Percentiles rank a stretch among this genome's conserved stretches.
These are phyloP conservation scores for Eucidaris tribuloides DNA, from an alignment of 35 echinoderm and acorn worm species.

Conservation along the genomic window DNA sequence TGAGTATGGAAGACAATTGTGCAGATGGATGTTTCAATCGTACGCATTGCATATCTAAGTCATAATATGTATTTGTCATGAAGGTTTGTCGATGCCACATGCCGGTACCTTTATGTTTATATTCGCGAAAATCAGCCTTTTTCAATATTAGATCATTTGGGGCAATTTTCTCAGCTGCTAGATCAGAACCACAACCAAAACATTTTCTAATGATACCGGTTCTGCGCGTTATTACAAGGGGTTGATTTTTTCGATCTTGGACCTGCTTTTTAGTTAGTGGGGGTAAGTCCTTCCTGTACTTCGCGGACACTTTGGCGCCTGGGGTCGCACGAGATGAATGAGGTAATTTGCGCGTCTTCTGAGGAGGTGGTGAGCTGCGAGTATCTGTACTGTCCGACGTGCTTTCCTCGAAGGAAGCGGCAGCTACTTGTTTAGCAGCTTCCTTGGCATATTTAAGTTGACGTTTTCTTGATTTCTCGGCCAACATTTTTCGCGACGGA, in stretches of 20 bases:
- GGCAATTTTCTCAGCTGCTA: not conserved
- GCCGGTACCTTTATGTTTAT: not conserved
- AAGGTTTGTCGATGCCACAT: not conserved
- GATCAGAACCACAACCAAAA: not conserved
- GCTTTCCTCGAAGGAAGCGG: not conserved
- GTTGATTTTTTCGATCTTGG: not conserved
- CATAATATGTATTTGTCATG: not conserved
- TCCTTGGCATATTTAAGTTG: not conserved
- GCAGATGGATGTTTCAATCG: not conserved
- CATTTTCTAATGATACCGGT: not conserved
- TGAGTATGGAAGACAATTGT: not conserved
- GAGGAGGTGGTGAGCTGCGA: not conserved
- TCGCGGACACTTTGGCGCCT: not conserved
- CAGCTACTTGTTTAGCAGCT: not conserved
- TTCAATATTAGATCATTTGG: conserved; percentile 3
- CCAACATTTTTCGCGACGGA: not conserved
- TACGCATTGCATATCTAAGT: not conserved
- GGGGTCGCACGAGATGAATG: not conserved
- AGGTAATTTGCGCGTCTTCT: not conserved
- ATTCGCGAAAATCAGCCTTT: not conserved
- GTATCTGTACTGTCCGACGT: not conserved
- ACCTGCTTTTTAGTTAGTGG: not conserved
- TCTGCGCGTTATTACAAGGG: not conserved
- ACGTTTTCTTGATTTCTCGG: not conserved
- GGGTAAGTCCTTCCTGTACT: not conserved